Evolutionary conservation across 2,113 vertebrate species (phyloP), one percentile per base, ranked within the genome.

Genomic region (Perca schrenkii): DNA sequence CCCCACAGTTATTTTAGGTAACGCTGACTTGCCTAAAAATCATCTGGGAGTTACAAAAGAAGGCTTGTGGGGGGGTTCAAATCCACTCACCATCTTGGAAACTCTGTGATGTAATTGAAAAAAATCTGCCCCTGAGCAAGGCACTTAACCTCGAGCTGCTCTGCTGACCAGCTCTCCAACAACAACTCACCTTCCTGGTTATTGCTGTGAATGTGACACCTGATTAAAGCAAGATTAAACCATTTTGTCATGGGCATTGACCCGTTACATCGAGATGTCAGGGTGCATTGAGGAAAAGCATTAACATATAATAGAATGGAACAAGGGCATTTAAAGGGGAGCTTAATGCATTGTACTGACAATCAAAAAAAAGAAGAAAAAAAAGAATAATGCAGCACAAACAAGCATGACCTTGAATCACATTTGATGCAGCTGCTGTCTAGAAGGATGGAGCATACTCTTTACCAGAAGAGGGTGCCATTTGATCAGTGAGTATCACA

Each of bases 391-490:
- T 76, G 82, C 67, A 83, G 80, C 68, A 88, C 34, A 80, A 86
- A 87, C 25, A 56, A 62, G 69, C 50, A 19, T 88, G 89, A 92
- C 91, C 88, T 93, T 92, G 86, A 82, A 83, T 77, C 60, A 58
- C 57, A 74, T 65, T 68, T 76, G 17, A 64, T 75, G 58, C 77
- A 80, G 72, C 80, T 82, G 74, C 66, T 58, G 69, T 74, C n/a
- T 15, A 12, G 67, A 47, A 65, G 15, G n/a, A 49, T 34, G 12
- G 53, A 80, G 61, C 40, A 47, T 1, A 6, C 0, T 74, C 40
- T 86, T 85, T 46, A 76, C 90, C 94, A 94, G 83, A 74, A 93
- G 94, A 92, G 90, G 91, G 92, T 36, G 90, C 79, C 71, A 57
- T 91, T 88, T 84, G 50, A 85, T 85, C 79, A 71, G 12, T 53